Conservation (phyloP, 2,797 vertebrate genomes). For the Chaetophractus vellerosus region DNA sequence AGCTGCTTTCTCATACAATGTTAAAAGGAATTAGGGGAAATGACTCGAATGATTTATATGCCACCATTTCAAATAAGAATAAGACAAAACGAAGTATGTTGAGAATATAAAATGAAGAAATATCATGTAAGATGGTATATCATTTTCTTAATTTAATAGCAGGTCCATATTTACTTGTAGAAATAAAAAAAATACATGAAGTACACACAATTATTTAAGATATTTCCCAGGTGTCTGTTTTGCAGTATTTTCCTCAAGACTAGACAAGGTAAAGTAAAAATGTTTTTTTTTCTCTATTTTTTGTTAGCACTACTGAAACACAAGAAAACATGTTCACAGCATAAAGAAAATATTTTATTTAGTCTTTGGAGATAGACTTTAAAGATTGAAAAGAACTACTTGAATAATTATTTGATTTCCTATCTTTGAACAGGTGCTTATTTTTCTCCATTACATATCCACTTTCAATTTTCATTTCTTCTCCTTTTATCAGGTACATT, state of each 20-base stretch:
- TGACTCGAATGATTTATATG: background rate
- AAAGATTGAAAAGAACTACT: background rate
- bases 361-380: background rate
- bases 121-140: background rate
- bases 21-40: background rate
- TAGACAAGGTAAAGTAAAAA: background rate
- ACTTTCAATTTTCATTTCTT: background rate
- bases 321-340: conserved; percentile 41
- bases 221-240: background rate
- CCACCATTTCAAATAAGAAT: conserved; percentile 39
- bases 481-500: background rate
- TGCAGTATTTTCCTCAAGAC: background rate
- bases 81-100: background rate
- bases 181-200: background rate
- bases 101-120: background rate
- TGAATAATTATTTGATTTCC: conserved; percentile 3
- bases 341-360: background rate
- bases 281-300: background rate
- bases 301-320: background rate
- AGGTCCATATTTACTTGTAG: background rate
- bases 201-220: background rate
- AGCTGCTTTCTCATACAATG: background rate
- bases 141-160: background rate
- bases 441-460: background rate
- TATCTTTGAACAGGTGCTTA: background rate